Evolutionary conservation across 2,888 invertebrate species (phyloP), one percentile per base, ranked within the genome.

Genomic region (Eristalis pertinax): DNA sequence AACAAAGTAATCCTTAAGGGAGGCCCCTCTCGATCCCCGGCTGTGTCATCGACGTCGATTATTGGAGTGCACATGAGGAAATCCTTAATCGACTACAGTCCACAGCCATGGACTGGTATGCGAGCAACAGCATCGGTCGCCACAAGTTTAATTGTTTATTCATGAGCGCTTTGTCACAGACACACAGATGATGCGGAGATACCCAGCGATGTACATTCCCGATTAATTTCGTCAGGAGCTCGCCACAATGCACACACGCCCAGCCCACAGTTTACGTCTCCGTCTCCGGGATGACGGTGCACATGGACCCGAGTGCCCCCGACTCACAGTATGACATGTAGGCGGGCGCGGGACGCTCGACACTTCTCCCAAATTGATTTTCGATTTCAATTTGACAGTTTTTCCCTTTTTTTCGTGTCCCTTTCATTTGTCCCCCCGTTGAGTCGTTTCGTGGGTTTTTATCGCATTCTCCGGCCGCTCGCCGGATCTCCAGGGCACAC

Each of bases 321-420:
- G 38, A 35, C 56, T 29, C 64, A 64, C 32, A 50, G 58, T 41
- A 4, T 24, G 50, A 68, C 50, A 73, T 64, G 50, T 70, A 68
- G 64, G 74, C 83, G 65, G 70, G 32, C 8, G 32, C 32, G 32
- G 69, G 79, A 69, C 8, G 41, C 70, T 72, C 70, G 70, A 80
- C 75, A 75, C 80, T 84, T 79, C 79, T 62, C 19, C 70, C 70
- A 84, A 84, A 80, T 84, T 84, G 84, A 84, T 80, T 84, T 84
- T 80, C 84, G 65, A 80, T 80, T 80, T 80, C 80, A 70, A 80
- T 80, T 84, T 84, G 74, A 79, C 74, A 65, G 69, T 60, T 65
- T 65, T 62, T 50, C 19, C 69, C 67, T 63, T 67, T 7, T n/a
- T 13, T 22, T 38, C n/a, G n/a, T 38, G 32, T n/a, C 13, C 13